Evolutionary conservation across 2,113 vertebrate species (phyloP).

Genomic region (Sinosuthora webbiana): DNA sequence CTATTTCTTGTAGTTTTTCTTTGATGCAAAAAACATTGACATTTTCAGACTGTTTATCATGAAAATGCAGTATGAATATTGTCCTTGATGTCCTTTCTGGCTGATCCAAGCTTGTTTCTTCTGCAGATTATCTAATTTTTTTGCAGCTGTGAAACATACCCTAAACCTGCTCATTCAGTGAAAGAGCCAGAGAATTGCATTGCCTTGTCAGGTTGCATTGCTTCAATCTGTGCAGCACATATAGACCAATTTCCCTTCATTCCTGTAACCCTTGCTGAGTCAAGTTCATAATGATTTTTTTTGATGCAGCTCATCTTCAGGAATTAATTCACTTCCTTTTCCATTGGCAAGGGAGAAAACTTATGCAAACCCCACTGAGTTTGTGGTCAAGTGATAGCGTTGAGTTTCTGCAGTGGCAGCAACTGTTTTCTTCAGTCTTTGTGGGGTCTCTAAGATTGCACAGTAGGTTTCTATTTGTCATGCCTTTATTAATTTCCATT

Average conservation of each 20-base stretch:
- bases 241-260: not conserved
- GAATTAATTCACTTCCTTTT: not conserved
- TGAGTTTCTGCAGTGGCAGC: not conserved
- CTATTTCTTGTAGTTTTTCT: not conserved
- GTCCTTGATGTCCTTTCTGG: not conserved
- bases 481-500: not conserved
- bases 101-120: not conserved
- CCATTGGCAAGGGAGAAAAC: not conserved
- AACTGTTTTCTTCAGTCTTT: not conserved
- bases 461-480: not conserved
- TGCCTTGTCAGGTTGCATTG: not conserved
- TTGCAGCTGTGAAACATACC: not conserved
- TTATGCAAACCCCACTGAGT: not conserved
- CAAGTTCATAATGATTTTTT: not conserved
- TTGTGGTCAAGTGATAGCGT: not conserved
- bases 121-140: not conserved
- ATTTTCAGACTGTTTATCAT: not conserved
- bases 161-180: not conserved
- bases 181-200: not conserved
- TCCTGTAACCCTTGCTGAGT: not conserved
- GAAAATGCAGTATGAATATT: not conserved
- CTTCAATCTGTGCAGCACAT: not conserved
- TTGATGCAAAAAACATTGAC: not conserved
- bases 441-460: not conserved
- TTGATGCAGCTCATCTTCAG: not conserved